Evolutionary conservation across 2,113 vertebrate species (phyloP).

Genomic region (Leptobrachium ailaonicum): DNA sequence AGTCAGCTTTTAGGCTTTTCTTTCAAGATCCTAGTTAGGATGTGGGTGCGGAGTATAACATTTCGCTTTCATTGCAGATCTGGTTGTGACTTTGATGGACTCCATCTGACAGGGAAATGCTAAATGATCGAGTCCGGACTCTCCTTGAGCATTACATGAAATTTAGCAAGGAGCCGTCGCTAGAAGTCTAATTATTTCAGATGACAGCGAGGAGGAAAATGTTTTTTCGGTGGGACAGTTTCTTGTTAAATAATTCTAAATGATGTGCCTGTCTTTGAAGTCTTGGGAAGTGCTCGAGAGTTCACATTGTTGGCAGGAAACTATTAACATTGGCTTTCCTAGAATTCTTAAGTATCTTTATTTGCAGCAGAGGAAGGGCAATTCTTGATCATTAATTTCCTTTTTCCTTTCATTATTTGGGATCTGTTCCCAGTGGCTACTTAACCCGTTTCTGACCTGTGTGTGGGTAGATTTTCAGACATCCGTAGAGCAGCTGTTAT

Average conservation of each 20-base stretch:
- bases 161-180: not conserved
- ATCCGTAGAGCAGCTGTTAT: not conserved
- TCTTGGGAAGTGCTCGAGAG: conserved; percentile 35
- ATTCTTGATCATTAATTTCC: conserved; percentile 43
- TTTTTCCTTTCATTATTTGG: conserved; percentile 46
- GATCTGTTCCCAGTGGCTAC: conserved; percentile 27
- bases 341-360: conserved; percentile 47
- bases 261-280: conserved; percentile 11
- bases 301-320: conserved; percentile 25
- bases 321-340: conserved; percentile 42
- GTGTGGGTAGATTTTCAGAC: conserved; percentile 10
- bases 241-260: conserved; percentile 35
- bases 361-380: conserved; percentile 40
- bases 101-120: not conserved
- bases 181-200: not conserved
- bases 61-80: not conserved
- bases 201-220: conserved; percentile 5
- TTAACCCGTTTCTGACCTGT: conserved; percentile 16
- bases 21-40: too few relatives aligned
- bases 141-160: not conserved
- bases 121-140: not conserved
- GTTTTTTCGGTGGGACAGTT: not conserved
- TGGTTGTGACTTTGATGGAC: not conserved
- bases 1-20: too few relatives aligned
- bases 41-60: too few relatives aligned